Conservation (phyloP, 2,888 invertebrate species). For the Pseudoips prasinana region DNA sequence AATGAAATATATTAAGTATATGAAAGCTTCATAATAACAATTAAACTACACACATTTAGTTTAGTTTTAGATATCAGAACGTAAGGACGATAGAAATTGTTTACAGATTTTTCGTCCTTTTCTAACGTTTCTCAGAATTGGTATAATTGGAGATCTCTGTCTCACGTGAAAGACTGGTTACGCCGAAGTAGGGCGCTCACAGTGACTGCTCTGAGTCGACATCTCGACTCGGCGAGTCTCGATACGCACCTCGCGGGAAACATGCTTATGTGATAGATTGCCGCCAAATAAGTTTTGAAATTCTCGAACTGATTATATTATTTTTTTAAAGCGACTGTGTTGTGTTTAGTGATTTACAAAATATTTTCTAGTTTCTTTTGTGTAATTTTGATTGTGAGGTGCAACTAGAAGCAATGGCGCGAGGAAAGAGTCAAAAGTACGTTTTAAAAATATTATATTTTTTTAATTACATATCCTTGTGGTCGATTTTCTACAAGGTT, state of each 20-base stretch:
- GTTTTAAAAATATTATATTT: constrained; percentile 36
- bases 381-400: constrained; percentile 45
- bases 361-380: constrained; percentile 27
- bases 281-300: constrained; percentile 60
- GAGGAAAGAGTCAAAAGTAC: constrained; percentile 66
- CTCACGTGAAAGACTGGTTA: constrained; percentile 64
- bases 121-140: background rate
- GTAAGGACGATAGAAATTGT: no score
- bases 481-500: no score
- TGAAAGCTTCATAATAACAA: no score
- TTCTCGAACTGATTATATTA: constrained; percentile 42
- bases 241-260: constrained; percentile 72
- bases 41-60: no score
- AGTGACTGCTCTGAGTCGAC: constrained; percentile 68
- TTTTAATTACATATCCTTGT: no score
- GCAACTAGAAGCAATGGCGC: constrained; percentile 53
- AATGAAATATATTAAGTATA: no score
- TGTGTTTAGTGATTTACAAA: constrained; percentile 44
- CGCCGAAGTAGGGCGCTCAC: constrained; percentile 75
- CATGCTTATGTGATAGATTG: constrained; percentile 73
- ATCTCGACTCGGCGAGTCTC: constrained; percentile 76
- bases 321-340: constrained; percentile 40
- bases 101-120: no score
- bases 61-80: no score
- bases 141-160: constrained; percentile 55